These are phyloP conservation scores for Megalops cyprinoides DNA, from an alignment of 2,797 vertebrate genomes.

Conservation along the genomic window DNA sequence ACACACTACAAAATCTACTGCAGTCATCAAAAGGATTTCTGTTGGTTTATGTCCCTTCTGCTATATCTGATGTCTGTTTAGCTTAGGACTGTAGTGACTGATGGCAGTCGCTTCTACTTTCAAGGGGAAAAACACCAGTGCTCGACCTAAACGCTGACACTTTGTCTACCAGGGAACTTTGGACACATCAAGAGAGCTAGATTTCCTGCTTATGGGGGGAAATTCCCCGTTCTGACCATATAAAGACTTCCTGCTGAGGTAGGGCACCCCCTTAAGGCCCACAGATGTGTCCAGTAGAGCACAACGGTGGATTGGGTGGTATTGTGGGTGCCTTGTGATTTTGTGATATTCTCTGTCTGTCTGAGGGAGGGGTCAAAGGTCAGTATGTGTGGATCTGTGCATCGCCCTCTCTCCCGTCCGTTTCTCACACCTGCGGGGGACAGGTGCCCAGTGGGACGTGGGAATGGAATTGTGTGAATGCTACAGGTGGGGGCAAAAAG, in stretches of 20 bases:
- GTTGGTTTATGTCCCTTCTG: slow-evolving; percentile 18
- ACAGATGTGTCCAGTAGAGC: background rate
- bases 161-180: background rate
- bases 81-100: background rate
- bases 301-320: background rate
- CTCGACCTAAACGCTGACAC: slow-evolving; percentile 11
- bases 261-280: background rate
- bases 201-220: slow-evolving; percentile 25
- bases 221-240: slow-evolving; percentile 34
- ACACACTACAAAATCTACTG: slow-evolving; percentile 12
- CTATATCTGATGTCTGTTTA: slow-evolving; percentile 7
- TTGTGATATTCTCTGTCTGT: slow-evolving; percentile 34
- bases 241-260: slow-evolving; percentile 7
- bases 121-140: background rate
- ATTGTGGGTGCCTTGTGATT: slow-evolving; percentile 56
- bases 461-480: background rate
- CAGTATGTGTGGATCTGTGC: slow-evolving; percentile 30
- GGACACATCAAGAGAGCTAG: background rate
- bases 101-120: background rate
- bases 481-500: background rate
- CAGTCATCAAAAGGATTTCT: slow-evolving; percentile 32
- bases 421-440: background rate
- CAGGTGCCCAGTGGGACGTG: background rate
- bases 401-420: background rate
- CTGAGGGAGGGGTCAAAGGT: slow-evolving; percentile 35